These are phyloP conservation scores for Bombus pascuorum DNA, from an alignment of 1,140 invertebrate genomes.

Conservation along the genomic window DNA sequence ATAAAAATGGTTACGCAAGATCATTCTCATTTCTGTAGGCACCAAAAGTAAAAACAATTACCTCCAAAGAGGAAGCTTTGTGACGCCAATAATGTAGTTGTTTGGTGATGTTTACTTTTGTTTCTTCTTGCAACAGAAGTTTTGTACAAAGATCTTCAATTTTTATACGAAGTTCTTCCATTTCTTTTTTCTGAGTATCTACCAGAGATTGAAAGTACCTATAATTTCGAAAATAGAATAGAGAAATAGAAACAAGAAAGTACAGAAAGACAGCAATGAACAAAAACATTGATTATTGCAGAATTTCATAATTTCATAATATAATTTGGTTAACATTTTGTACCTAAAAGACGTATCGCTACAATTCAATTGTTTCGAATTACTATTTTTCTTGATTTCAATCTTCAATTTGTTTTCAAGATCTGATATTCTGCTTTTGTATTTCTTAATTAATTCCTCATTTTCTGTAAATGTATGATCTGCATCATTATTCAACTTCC, in stretches of 20 bases:
- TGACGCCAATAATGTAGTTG: conserved; percentile 71
- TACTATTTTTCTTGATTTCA: conserved; percentile 63
- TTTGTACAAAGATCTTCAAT: conserved; percentile 72
- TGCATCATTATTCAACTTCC: conserved; percentile 65
- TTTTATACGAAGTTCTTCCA: conserved; percentile 67
- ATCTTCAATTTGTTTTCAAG: conserved; percentile 70
- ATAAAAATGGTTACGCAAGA: not conserved
- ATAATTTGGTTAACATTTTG: conserved; percentile 13
- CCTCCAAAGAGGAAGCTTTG: conserved; percentile 65
- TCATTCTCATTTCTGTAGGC: not conserved
- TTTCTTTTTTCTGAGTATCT: conserved; percentile 69
- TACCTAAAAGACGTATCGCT: conserved; percentile 40
- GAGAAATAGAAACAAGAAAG: conserved; percentile 30
- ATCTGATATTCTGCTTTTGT: conserved; percentile 68
- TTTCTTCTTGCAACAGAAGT: conserved; percentile 69
- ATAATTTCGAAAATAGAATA: conserved; percentile 12
- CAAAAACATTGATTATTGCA: not conserved
- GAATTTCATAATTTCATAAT: not conserved
- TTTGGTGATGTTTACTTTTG: conserved; percentile 62
- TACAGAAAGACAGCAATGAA: not conserved
- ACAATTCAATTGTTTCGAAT: conserved; percentile 43
- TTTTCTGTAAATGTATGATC: conserved; percentile 62
- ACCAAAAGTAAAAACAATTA: conserved; percentile 33
- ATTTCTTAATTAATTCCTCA: conserved; percentile 65
- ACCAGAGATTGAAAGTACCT: conserved; percentile 73